These are phyloP conservation scores for Platynereis dumerilii DNA, from an alignment of 2,888 invertebrate species.

Conservation along the genomic window DNA sequence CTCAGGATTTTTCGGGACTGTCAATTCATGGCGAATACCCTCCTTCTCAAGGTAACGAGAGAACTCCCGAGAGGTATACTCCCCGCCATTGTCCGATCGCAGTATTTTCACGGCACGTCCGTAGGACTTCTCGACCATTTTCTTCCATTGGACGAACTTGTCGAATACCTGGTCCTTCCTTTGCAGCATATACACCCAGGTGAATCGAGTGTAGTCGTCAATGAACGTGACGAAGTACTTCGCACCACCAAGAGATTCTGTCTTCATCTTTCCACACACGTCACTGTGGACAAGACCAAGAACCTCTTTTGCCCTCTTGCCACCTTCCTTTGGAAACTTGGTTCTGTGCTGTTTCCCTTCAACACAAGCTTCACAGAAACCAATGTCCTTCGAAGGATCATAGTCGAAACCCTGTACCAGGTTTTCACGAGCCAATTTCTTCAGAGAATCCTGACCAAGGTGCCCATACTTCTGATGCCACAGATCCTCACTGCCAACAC, in stretches of 20 bases:
- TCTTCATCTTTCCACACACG: conserved; percentile 13
- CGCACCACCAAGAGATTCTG: background rate
- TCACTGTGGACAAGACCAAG: conserved; percentile 16
- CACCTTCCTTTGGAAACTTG: background rate
- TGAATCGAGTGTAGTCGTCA: conserved; percentile 11
- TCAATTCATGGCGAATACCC: conserved; percentile 51
- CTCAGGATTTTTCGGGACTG: conserved; percentile 50
- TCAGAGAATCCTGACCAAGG: conserved; percentile 12
- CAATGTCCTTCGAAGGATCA: background rate
- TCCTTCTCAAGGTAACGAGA: conserved; percentile 39
- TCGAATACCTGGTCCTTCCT: conserved; percentile 7
- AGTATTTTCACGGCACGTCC: background rate
- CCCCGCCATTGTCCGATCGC: conserved; percentile 8
- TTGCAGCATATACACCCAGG: conserved; percentile 18
- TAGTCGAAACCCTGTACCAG: conserved; percentile 1
- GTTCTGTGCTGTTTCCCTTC: background rate
- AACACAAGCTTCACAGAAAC: conserved; percentile 10
- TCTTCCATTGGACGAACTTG: conserved; percentile 5
- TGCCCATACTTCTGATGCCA: conserved; percentile 22
- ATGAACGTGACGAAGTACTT: conserved; percentile 14
- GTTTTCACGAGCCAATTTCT: background rate
- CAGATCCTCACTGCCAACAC: conserved; percentile 2
- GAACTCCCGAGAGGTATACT: conserved; percentile 27
- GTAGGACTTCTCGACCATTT: background rate
- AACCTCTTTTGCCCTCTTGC: background rate